A percentile compares a stretch with the other conserved stretches of the same genome.
Evolutionary conservation across 2,888 invertebrate genomes (phyloP).

Genomic region (Cheilosia pagana): DNA sequence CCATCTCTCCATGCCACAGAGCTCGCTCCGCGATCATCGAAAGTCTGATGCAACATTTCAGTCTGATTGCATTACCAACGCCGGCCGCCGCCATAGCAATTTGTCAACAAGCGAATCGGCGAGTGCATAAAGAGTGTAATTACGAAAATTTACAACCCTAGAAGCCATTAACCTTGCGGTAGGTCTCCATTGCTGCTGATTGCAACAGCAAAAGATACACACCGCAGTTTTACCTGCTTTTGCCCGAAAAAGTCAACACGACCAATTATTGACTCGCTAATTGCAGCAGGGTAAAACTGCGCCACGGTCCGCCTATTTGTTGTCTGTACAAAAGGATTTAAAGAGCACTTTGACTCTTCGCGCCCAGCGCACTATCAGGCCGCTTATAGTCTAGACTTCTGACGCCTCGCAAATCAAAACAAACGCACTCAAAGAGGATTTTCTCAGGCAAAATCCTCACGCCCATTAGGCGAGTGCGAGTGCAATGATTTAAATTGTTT

Average conservation of each 20-base stretch:
- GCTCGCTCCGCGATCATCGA: background rate
- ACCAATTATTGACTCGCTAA: constrained; percentile 26
- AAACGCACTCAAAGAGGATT: constrained; percentile 27
- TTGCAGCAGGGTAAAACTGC: background rate
- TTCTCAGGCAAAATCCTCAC: constrained; percentile 14
- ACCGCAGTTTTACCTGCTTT: background rate
- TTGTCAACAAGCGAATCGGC: constrained; percentile 25
- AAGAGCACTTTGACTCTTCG: background rate
- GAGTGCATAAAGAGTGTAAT: constrained; percentile 40
- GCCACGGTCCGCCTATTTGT: background rate
- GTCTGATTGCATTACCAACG: constrained; percentile 41
- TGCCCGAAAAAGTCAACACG: constrained; percentile 5
- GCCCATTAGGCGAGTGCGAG: constrained; percentile 36
- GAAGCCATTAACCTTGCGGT: constrained; percentile 55
- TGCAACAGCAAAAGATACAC: constrained; percentile 23
- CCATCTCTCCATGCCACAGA: constrained; percentile 5
- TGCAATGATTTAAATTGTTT: constrained; percentile 42
- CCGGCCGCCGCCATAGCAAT: constrained; percentile 8
- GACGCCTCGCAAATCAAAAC: constrained; percentile 39
- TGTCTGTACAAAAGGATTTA: background rate
- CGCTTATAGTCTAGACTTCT: background rate
- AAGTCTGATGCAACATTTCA: constrained; percentile 54
- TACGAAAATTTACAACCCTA: constrained; percentile 52
- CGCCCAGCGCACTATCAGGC: background rate
- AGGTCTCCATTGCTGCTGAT: constrained; percentile 44